These are phyloP conservation scores for Manis pentadactyla DNA, from an alignment of 2,797 vertebrate genomes.

Conservation along the genomic window DNA sequence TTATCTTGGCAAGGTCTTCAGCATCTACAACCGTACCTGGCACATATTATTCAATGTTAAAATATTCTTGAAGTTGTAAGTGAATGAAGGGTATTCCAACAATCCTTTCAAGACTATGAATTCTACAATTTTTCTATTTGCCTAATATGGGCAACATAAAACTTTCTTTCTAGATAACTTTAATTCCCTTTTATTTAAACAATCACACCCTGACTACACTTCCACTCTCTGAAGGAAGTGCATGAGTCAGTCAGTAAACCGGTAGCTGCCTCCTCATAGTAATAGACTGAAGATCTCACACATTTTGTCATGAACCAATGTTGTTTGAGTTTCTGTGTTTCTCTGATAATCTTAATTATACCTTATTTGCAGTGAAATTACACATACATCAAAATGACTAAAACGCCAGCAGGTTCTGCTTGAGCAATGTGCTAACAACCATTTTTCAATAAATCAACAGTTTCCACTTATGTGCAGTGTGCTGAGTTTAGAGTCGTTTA, in stretches of 20 bases:
- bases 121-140: not conserved
- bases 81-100: not conserved
- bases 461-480: not conserved
- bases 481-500: not conserved
- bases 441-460: not conserved
- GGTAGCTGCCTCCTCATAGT: not conserved
- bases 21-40: not conserved
- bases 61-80: not conserved
- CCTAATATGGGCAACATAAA: not conserved
- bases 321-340: not conserved
- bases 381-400: not conserved
- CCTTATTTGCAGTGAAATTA: slow-evolving; percentile 19
- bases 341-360: not conserved
- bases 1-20: not conserved
- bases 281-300: not conserved
- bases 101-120: not conserved
- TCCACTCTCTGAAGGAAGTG: not conserved
- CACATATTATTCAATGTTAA: not conserved
- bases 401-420: not conserved
- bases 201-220: not conserved
- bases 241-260: not conserved
- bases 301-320: not conserved
- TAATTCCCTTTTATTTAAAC: not conserved
- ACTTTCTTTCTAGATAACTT: not conserved
- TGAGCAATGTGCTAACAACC: not conserved